Evolutionary conservation across 2,888 invertebrate species (phyloP).

Genomic region (Enchytraeus crypticus): DNA sequence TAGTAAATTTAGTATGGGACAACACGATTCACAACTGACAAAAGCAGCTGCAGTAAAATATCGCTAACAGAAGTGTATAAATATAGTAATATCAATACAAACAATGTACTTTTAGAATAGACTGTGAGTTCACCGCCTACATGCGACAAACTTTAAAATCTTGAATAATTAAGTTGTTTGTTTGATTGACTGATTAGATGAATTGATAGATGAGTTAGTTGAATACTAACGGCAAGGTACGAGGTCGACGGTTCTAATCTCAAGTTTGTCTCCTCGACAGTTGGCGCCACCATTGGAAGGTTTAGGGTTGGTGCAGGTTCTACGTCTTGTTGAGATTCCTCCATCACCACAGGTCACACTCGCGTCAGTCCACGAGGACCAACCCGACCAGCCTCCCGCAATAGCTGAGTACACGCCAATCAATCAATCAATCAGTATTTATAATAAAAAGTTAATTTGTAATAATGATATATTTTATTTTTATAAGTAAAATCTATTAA

Average conservation of each 20-base stretch:
- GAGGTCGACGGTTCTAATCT: neutral
- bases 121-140: too few relatives aligned
- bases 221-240: constrained; percentile 10
- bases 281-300: constrained; percentile 14
- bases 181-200: too few relatives aligned
- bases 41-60: too few relatives aligned
- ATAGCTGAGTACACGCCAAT: constrained; percentile 1
- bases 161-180: too few relatives aligned
- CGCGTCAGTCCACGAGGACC: constrained; percentile 15
- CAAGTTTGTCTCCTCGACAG: constrained; percentile 10
- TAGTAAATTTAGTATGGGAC: too few relatives aligned
- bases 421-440: neutral
- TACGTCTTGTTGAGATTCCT: neutral
- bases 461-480: neutral
- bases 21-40: too few relatives aligned
- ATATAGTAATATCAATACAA: too few relatives aligned
- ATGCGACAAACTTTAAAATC: too few relatives aligned
- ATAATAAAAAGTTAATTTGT: neutral
- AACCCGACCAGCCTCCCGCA: constrained; percentile 18
- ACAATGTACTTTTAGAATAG: too few relatives aligned
- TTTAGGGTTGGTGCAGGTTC: constrained; percentile 9
- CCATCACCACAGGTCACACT: constrained; percentile 20
- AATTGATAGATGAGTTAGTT: too few relatives aligned
- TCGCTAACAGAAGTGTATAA: too few relatives aligned
- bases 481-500: neutral